Base-by-base conservation (phyloP, 1,140 invertebrate genomes). In the Rhyzopertha dominica region DNA sequence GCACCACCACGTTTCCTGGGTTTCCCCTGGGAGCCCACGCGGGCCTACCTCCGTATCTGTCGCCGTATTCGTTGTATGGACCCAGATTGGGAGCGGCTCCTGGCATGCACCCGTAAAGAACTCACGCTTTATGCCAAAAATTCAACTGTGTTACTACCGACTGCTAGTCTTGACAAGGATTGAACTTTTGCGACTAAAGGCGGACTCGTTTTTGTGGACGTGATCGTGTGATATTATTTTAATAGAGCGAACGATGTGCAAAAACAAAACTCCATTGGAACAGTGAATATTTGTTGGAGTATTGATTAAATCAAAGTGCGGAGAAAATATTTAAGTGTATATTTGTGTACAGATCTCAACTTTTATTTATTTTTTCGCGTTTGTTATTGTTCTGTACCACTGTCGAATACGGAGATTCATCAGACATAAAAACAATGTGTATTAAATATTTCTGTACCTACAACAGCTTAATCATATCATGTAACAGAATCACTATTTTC, bases 51-150 rank as follows among this genome's bases (percentile, higher is more conserved):
- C 80, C 82, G 14, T 91, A 91, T 63, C 86, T 90, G 61, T 85
- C 87, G 1, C 87, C 88, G 1, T 91, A 90, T 65, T 82, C 87
- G 13, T 68, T 92, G 14, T 93, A 92, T 59, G 85, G 85, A n/a
- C 87, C 88, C 18, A 75, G 89, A 56, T 70, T 87, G 38, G 83
- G 84, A 2, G 79, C 84, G 2, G 76, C 82, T n/a, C 73, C 75
- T n/a, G 70, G 73, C 3, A 73, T 77, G 68, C 79, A 80, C 63
- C 79, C 77, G 47, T 81, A 63, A 42, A 23, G 35, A 16, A 35
- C 24, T 20, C 4, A 22, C 12, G 39, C 18, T 22, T 24, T 16
- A 56, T 45, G 47, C 49, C 47, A 61, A 57, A 54, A 39, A 48
- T 48, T 24, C 19, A 47, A 50, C 59, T 61, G 59, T 61, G 59